Percentiles rank a stretch among this genome's conserved stretches.
Evolutionary conservation across 37 sponge, comb jelly and placozoan species (phyloP).

Genomic region (Chondrosia reniformis): DNA sequence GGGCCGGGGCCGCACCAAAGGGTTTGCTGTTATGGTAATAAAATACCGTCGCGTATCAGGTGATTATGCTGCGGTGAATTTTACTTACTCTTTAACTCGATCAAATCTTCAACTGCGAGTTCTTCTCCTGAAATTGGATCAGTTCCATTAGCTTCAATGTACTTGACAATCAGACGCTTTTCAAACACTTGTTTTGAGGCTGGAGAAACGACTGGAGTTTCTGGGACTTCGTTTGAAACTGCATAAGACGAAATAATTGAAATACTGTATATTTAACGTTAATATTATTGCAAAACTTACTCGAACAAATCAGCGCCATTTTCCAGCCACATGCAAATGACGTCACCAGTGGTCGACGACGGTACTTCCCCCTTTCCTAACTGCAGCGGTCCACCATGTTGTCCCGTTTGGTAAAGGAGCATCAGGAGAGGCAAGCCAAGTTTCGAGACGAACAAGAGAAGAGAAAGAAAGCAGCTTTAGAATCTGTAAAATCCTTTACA

Average conservation of each 20-base stretch:
- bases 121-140: slow-evolving; percentile 97
- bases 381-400: slow-evolving; percentile 48
- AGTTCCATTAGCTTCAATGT: slow-evolving; percentile 78
- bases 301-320: slow-evolving; percentile 93
- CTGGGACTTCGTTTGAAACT: slow-evolving; percentile 94
- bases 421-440: slow-evolving; percentile 76
- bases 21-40: slow-evolving; percentile 41
- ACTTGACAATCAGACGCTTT: slow-evolving; percentile 87
- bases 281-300: slow-evolving; percentile 42
- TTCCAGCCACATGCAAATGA: slow-evolving; percentile 12
- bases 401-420: slow-evolving; percentile 77
- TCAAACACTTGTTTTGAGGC: slow-evolving; percentile 91
- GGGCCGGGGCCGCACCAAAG: slow-evolving; percentile 88
- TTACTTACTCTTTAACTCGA: slow-evolving; percentile 77
- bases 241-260: not conserved
- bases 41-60: not conserved
- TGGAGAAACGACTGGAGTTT: slow-evolving; percentile 95
- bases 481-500: slow-evolving; percentile 70
- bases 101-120: slow-evolving; percentile 74
- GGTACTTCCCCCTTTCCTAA: not conserved
- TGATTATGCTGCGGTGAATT: not conserved
- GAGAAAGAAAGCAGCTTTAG: slow-evolving; percentile 65
- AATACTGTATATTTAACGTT: not conserved
- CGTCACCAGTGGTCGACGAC: not conserved
- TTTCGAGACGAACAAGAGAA: slow-evolving; percentile 75